Conservation (phyloP, 1,140 invertebrate species). For the Radopholus similis region DNA sequence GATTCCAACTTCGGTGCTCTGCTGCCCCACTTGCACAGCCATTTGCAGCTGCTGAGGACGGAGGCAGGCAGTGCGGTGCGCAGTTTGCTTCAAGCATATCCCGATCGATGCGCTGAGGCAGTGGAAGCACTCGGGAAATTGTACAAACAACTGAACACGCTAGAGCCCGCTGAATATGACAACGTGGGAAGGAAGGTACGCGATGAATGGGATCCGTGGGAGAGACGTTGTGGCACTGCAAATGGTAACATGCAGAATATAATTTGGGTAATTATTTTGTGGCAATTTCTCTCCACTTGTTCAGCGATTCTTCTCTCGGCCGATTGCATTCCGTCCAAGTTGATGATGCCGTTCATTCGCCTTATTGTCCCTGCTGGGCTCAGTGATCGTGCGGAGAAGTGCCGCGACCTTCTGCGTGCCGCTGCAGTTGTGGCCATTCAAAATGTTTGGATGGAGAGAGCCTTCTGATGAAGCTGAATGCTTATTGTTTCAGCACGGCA, state of each 20-base stretch:
- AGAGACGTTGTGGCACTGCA: conserved; percentile 79
- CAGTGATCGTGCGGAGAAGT: conserved; percentile 76
- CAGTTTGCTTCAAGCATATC: conserved; percentile 11
- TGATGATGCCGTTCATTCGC: conserved; percentile 60
- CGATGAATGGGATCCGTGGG: conserved; percentile 78
- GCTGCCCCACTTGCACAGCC: background rate
- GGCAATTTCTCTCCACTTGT: conserved; percentile 21
- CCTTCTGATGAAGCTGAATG: no score
- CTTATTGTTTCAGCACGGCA: conserved; percentile 44
- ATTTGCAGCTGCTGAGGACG: conserved; percentile 2
- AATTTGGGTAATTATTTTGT: background rate
- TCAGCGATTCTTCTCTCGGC: conserved; percentile 72
- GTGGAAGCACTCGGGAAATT: conserved; percentile 68
- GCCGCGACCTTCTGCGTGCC: conserved; percentile 82
- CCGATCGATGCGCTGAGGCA: conserved; percentile 25
- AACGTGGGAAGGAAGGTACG: conserved; percentile 82
- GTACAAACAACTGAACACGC: conserved; percentile 74
- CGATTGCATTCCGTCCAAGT: conserved; percentile 70
- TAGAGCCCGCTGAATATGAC: conserved; percentile 80
- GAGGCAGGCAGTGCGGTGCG: conserved; percentile 16
- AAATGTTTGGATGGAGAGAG: conserved; percentile 60
- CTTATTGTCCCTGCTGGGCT: conserved; percentile 73
- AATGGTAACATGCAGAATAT: conserved; percentile 63
- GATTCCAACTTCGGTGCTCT: conserved; percentile 4
- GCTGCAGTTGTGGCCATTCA: conserved; percentile 86